Evolutionary conservation across 2,888 invertebrate species (phyloP).

Genomic region (Omphaloscelis lunosa): DNA sequence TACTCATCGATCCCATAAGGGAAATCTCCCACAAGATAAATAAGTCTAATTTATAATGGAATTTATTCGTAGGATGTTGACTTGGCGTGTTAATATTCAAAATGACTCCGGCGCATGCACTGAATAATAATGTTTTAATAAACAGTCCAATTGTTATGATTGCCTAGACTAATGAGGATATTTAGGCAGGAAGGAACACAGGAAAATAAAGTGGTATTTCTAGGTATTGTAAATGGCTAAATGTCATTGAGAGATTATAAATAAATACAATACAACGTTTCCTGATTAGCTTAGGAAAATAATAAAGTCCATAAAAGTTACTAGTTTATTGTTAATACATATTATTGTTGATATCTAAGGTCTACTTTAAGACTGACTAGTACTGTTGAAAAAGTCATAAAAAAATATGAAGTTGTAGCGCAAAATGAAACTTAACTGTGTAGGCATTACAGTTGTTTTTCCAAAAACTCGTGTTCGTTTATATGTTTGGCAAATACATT

Average conservation of each 20-base stretch:
- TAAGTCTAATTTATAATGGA: constrained; percentile 28
- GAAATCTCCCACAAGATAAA: constrained; percentile 37
- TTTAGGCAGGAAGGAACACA: constrained; percentile 35
- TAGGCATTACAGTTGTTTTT: too few species aligned
- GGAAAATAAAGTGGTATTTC: constrained; percentile 37
- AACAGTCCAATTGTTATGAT: constrained; percentile 33
- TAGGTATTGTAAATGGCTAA: constrained; percentile 15
- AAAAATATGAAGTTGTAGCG: too few species aligned
- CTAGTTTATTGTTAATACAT: background rate
- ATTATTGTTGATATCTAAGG: background rate
- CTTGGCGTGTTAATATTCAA: constrained; percentile 37
- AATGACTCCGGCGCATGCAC: constrained; percentile 10
- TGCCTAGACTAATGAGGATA: constrained; percentile 40
- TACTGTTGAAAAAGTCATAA: too few species aligned
- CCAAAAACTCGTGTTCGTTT: too few species aligned
- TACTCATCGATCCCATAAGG: constrained; percentile 10
- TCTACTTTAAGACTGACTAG: too few species aligned
- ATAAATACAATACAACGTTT: constrained; percentile 10
- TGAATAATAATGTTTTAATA: constrained; percentile 35
- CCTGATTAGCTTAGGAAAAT: constrained; percentile 13
- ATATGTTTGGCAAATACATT: too few species aligned
- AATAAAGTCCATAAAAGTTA: background rate
- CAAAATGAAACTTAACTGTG: too few species aligned
- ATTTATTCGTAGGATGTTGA: constrained; percentile 24
- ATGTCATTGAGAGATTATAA: background rate